A percentile compares a stretch with the other conserved stretches of the same genome.
Conservation (phyloP, 2,113 vertebrate genomes). For the Chaenocephalus aceratus region DNA sequence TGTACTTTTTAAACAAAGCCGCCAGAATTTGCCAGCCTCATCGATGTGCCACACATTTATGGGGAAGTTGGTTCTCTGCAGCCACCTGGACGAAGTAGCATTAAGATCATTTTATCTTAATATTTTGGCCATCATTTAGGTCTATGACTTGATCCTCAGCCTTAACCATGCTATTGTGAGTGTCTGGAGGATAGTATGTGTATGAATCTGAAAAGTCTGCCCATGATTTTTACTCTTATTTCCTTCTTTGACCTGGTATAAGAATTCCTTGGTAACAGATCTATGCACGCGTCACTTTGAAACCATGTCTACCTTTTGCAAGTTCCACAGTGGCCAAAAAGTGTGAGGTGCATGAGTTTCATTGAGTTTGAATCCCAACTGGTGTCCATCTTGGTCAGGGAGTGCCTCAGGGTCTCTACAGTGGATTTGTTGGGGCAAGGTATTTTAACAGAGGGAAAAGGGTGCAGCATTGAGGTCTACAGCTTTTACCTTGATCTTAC, state of each 20-base stretch:
- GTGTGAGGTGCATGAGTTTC: conserved; percentile 33
- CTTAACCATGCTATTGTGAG: conserved; percentile 52
- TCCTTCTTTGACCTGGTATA: not conserved
- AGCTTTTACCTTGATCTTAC: conserved; percentile 41
- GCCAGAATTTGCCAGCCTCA: conserved; percentile 4
- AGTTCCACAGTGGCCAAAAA: conserved; percentile 48
- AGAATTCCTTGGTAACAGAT: conserved; percentile 50
- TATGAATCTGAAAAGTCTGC: conserved; percentile 5
- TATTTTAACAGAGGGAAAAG: conserved; percentile 32
- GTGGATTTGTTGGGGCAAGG: not conserved
- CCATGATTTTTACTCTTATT: not conserved
- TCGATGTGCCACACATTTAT: conserved; percentile 26
- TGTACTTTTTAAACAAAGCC: conserved; percentile 46
- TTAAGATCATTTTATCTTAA: not conserved
- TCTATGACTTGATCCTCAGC: conserved; percentile 46
- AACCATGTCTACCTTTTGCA: conserved; percentile 45
- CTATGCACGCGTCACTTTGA: conserved; percentile 73
- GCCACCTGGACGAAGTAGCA: not conserved
- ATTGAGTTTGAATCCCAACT: not conserved
- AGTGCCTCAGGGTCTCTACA: conserved; percentile 12
- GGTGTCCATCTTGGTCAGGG: conserved; percentile 24
- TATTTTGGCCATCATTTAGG: not conserved
- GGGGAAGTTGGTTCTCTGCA: not conserved
- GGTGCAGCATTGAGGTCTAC: conserved; percentile 44
- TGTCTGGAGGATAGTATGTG: conserved; percentile 12